Evolutionary conservation across 2,888 invertebrate species (phyloP).

Genomic region (Notocelia uddmanniana): DNA sequence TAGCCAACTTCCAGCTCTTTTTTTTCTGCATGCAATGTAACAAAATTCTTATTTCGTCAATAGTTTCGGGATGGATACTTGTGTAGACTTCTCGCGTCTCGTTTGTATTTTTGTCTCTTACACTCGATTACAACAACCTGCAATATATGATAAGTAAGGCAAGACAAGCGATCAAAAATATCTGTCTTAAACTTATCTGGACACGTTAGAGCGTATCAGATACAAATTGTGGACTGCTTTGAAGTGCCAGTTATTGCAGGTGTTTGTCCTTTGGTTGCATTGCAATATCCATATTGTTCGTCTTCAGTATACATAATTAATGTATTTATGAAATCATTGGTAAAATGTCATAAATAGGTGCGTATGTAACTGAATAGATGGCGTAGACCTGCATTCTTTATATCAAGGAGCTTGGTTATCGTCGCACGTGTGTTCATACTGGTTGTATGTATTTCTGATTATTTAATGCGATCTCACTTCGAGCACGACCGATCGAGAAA

Average conservation of each 20-base stretch:
- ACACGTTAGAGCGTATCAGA: neutral
- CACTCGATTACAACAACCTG: too few relatives aligned
- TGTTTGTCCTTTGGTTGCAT: neutral
- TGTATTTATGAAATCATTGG: neutral
- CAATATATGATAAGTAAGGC: neutral
- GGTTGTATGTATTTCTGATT: conserved; percentile 66
- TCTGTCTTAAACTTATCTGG: neutral
- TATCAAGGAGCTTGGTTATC: conserved; percentile 60
- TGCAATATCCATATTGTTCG: neutral
- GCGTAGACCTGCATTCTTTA: conserved; percentile 10
- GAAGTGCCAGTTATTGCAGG: neutral
- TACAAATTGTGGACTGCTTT: neutral
- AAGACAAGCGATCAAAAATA: neutral
- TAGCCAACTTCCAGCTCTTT: neutral
- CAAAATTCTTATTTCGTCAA: neutral
- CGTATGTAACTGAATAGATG: neutral
- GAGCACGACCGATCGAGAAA: conserved; percentile 59
- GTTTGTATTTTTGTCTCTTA: neutral
- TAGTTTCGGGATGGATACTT: neutral
- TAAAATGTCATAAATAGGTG: neutral
- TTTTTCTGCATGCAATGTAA: neutral
- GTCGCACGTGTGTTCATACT: conserved; percentile 65
- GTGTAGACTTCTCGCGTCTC: neutral
- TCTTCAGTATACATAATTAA: neutral
- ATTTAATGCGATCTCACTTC: conserved; percentile 80